Evolutionary conservation across 2,113 vertebrate species (phyloP).

Genomic region (Lepisosteus oculatus): DNA sequence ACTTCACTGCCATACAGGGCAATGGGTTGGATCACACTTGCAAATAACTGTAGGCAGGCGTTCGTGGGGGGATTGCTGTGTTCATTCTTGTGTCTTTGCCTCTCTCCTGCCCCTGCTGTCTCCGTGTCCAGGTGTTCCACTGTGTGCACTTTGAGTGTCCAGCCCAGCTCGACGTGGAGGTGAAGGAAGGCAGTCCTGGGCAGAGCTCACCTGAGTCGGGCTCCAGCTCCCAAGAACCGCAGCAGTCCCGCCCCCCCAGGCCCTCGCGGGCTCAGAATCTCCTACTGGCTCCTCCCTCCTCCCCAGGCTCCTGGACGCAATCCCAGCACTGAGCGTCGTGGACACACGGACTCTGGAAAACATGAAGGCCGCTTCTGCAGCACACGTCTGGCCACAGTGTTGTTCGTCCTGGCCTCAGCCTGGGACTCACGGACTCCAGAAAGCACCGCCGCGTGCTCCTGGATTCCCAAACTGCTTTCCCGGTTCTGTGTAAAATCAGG

Average conservation of each 20-base stretch:
- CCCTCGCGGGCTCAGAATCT: slow-evolving; percentile 55
- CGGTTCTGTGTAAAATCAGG: no score
- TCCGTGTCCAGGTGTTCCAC: slow-evolving; percentile 84
- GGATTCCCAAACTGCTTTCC: no score
- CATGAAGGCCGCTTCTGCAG: no score
- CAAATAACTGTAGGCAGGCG: no score
- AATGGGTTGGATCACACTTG: no score
- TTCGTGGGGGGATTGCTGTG: neutral
- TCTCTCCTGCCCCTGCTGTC: neutral
- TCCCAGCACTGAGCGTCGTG: slow-evolving; percentile 16
- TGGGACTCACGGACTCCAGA: no score
- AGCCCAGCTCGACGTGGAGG: slow-evolving; percentile 73
- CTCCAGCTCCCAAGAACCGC: slow-evolving; percentile 13
- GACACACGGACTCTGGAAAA: neutral
- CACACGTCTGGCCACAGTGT: no score
- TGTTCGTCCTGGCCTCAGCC: no score
- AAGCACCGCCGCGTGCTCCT: no score
- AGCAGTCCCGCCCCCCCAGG: slow-evolving; percentile 35
- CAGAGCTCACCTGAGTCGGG: slow-evolving; percentile 37
- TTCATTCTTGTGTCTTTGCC: neutral
- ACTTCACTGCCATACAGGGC: no score
- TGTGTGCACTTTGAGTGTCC: slow-evolving; percentile 98
- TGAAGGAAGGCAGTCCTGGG: slow-evolving; percentile 73
- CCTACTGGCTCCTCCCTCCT: slow-evolving; percentile 36
- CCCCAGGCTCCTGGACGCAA: slow-evolving; percentile 39